Evolutionary conservation across 2,797 vertebrate species (phyloP), one percentile per base, ranked within the genome.

Genomic region (Artibeus lituratus): DNA sequence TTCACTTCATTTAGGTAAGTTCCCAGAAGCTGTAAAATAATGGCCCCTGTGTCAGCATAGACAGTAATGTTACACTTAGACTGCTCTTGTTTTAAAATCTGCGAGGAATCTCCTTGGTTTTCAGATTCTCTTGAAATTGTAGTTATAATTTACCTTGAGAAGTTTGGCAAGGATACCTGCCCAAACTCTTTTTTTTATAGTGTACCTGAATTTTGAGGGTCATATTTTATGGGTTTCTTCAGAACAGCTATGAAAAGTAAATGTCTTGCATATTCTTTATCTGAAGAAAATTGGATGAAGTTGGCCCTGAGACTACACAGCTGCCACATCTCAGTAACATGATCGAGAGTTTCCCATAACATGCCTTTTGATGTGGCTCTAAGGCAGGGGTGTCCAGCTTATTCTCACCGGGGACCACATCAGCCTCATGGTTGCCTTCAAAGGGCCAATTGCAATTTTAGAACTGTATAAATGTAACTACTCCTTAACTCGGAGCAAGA

Each of bases 1-100:
- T 93, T 94, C 76, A 55, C 70, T 85, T 96, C 49, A 37, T 72
- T 88, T 86, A 8, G 82, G 5, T 80, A 37, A 89, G 24, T 92
- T 94, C 82, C 53, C 49, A 74, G 91, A 83, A 92, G 87, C 89
- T 67, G 44, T 80, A 86, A 97, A 84, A 74, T 80, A 39, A 59
- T 47, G 42, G 44, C 11, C 69, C 16, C 3, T 73, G n/a, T 69
- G 47, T 11, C 44, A 62, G 32, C 65, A 88, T 51, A 87, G 77
- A 93, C 37, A 80, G 37, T 73, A 32, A 55, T 35, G 7, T 22
- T 87, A 59, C 37, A 57, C 44, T 42, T 35, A 26, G 42, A 49
- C 22, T 39, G 49, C 62, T 32, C 32, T 87, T 84, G 35, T 53
- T 96, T 82, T 55, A 59, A 84, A 91, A 84, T n/a, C 70, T 32